Evolutionary conservation across 2,888 invertebrate species (phyloP).

Genomic region (Patella depressa): DNA sequence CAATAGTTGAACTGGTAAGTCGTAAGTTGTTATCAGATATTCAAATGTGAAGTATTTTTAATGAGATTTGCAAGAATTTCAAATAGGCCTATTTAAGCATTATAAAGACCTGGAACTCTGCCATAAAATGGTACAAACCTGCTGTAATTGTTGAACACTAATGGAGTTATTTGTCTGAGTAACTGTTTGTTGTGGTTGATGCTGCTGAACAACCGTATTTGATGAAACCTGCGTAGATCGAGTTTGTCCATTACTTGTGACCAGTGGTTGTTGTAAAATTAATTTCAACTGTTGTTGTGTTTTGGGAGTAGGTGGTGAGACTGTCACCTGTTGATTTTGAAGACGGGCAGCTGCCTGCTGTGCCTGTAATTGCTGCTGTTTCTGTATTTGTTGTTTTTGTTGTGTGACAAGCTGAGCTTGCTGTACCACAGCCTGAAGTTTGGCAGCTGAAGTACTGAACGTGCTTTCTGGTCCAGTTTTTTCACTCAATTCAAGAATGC

Average conservation of each 20-base stretch:
- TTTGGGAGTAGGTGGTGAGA: slow-evolving; percentile 19
- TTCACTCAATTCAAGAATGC: slow-evolving; percentile 33
- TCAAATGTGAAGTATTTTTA: too few relatives aligned
- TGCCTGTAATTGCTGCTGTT: slow-evolving; percentile 45
- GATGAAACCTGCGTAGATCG: slow-evolving; percentile 21
- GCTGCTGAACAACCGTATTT: slow-evolving; percentile 22
- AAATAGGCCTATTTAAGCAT: too few relatives aligned
- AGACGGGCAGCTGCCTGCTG: slow-evolving; percentile 38
- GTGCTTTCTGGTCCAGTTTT: slow-evolving; percentile 37
- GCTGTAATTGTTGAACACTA: slow-evolving; percentile 65
- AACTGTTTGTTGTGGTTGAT: slow-evolving; percentile 25
- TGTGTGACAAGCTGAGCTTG: slow-evolving; percentile 37
- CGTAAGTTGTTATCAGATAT: too few relatives aligned
- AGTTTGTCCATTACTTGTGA: slow-evolving; percentile 26
- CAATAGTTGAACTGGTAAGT: too few relatives aligned
- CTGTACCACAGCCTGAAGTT: slow-evolving; percentile 38
- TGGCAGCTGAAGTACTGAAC: slow-evolving; percentile 36
- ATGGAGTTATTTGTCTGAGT: slow-evolving; percentile 42
- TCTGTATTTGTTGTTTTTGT: slow-evolving; percentile 48
- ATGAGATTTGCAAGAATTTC: too few relatives aligned
- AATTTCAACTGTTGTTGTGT: slow-evolving; percentile 54
- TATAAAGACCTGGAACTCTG: too few relatives aligned
- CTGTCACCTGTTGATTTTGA: slow-evolving; percentile 23
- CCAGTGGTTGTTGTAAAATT: slow-evolving; percentile 50
- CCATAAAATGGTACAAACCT: slow-evolving; percentile 42